Conservation (phyloP, 2,113 vertebrate species). For the Fulica atra region DNA sequence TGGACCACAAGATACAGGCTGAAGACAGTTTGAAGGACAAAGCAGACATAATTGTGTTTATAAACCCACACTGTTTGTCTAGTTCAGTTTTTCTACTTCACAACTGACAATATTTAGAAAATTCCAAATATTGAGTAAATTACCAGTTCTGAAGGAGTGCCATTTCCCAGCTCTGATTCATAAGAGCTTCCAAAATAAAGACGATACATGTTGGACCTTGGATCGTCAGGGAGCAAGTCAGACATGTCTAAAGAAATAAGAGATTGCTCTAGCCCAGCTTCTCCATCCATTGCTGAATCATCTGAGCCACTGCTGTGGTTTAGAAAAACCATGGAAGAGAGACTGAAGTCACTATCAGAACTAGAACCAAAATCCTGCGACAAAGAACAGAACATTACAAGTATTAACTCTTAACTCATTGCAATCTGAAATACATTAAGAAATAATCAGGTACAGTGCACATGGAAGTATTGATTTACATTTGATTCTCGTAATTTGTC, state of each 20-base stretch:
- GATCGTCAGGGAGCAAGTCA: constrained; percentile 81
- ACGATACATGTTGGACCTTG: constrained; percentile 87
- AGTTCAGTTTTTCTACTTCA: background rate
- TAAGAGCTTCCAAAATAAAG: constrained; percentile 96
- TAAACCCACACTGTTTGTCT: background rate
- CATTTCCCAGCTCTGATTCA: constrained; percentile 89
- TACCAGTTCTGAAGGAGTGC: constrained; percentile 85
- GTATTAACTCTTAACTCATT: background rate
- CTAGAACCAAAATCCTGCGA: constrained; percentile 85
- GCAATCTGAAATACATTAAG: background rate
- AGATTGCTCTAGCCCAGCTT: constrained; percentile 83
- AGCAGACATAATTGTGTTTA: background rate
- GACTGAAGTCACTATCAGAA: constrained; percentile 93
- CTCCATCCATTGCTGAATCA: constrained; percentile 86
- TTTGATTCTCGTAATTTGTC: background rate
- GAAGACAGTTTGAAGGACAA: background rate
- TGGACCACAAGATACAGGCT: background rate
- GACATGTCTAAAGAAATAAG: constrained; percentile 81
- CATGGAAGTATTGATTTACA: background rate
- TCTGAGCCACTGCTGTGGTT: constrained; percentile 94
- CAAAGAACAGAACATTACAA: background rate
- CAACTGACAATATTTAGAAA: background rate
- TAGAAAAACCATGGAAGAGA: constrained; percentile 95
- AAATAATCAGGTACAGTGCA: background rate
- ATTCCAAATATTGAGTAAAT: background rate